Evolutionary conservation across 2,888 invertebrate genomes (phyloP).

Genomic region (Nymphalis urticae): DNA sequence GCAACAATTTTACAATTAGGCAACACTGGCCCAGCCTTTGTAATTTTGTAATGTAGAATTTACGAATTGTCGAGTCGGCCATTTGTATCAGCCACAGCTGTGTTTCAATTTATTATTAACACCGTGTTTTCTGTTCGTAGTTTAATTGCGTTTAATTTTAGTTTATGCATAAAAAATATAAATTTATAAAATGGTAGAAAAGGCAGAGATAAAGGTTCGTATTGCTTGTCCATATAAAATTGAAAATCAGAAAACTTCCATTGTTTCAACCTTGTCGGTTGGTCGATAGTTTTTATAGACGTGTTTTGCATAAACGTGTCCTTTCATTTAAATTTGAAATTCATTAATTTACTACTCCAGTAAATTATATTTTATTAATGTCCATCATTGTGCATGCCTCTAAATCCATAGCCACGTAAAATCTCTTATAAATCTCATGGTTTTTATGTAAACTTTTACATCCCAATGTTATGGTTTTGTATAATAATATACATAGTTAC

Average conservation of each 20-base stretch:
- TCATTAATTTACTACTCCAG: conserved; percentile 1
- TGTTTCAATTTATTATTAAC: conserved; percentile 32
- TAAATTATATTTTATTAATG: not conserved
- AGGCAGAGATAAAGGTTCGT: conserved; percentile 64
- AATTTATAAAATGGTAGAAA: conserved; percentile 58
- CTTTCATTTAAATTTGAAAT: conserved; percentile 19
- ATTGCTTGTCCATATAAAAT: conserved; percentile 27
- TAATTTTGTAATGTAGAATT: conserved; percentile 12
- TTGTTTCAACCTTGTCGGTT: conserved; percentile 66
- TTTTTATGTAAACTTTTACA: not conserved
- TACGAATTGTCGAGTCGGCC: conserved; percentile 37
- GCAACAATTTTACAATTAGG: conserved; percentile 4
- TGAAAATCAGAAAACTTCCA: conserved; percentile 49
- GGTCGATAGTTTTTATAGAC: conserved; percentile 51
- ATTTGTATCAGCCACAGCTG: conserved; percentile 44
- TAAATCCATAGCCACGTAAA: not conserved
- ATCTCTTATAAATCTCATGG: not conserved
- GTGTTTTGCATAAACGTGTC: conserved; percentile 34
- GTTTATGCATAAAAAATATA: conserved; percentile 12
- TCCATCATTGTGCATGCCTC: not conserved
- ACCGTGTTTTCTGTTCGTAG: conserved; percentile 20
- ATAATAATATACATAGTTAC: not conserved
- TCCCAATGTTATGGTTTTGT: not conserved
- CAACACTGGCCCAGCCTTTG: conserved; percentile 16
- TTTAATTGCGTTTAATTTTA: conserved; percentile 16